Conservation (phyloP, 2,797 vertebrate species). For the Spinibarbus caldwelli region DNA sequence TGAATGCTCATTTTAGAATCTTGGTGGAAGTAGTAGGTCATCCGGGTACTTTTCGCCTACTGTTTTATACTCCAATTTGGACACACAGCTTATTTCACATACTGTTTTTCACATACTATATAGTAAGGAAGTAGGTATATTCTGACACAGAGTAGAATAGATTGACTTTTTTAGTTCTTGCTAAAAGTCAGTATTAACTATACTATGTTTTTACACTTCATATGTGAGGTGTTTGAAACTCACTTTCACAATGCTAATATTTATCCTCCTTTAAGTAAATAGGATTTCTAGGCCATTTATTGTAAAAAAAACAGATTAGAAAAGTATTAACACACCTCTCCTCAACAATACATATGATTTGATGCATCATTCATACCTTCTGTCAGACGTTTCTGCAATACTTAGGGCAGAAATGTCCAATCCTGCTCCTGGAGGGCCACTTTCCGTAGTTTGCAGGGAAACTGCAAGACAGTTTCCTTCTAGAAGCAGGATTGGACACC, state of each 20-base stretch:
- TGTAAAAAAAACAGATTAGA: background rate
- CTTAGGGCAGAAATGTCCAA: no score
- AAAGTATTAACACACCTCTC: background rate
- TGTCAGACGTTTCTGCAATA: background rate
- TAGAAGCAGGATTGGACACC: background rate
- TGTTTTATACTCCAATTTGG: no score
- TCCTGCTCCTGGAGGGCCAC: no score
- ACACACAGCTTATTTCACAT: no score
- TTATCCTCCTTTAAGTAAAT: background rate
- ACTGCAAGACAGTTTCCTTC: background rate
- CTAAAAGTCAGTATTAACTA: background rate
- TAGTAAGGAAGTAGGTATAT: no score
- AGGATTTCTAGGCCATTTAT: background rate
- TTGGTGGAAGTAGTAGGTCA: no score
- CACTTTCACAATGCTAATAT: background rate
- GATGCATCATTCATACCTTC: background rate
- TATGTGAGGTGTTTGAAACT: background rate
- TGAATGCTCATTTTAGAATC: no score
- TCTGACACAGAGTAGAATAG: no score
- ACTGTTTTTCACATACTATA: no score
- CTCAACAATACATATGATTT: background rate
- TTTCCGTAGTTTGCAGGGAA: no score
- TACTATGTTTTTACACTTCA: background rate
- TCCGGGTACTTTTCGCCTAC: no score
- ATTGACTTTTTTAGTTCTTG: background rate